Evolutionary conservation across 2,797 vertebrate genomes (phyloP).

Genomic region (Microchirus variegatus): DNA sequence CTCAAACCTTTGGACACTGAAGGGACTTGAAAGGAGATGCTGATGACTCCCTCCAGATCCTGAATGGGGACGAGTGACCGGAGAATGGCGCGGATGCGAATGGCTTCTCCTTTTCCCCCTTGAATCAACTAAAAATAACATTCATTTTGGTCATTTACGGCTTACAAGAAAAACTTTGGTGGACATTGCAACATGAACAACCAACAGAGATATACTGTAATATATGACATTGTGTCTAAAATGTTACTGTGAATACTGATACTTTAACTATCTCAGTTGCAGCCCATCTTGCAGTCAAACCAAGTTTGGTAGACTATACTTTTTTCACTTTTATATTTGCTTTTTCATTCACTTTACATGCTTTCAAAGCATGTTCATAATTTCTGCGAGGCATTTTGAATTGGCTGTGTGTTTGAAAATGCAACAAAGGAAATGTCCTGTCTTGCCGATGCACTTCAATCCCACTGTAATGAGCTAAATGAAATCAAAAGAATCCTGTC

Average conservation of each 20-base stretch:
- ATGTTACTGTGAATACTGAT: too few relatives aligned
- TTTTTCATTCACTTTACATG: too few relatives aligned
- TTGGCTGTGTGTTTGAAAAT: neutral
- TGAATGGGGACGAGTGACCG: conserved; percentile 91
- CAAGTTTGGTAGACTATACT: too few relatives aligned
- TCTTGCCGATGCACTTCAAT: neutral
- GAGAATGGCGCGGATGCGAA: conserved; percentile 92
- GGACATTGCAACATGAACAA: neutral
- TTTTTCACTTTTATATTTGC: too few relatives aligned
- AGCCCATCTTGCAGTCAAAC: too few relatives aligned
- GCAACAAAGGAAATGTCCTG: neutral
- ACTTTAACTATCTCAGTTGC: too few relatives aligned
- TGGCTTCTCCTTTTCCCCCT: conserved; percentile 92
- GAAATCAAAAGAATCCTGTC: neutral
- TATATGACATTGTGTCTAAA: neutral
- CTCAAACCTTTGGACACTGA: conserved; percentile 87
- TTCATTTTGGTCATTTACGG: neutral
- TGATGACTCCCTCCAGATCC: conserved; percentile 93
- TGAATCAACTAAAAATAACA: conserved; percentile 87
- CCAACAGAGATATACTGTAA: neutral
- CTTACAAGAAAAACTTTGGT: neutral
- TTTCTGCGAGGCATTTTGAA: neutral
- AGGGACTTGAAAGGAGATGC: conserved; percentile 90
- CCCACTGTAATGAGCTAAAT: neutral
- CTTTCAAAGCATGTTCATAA: neutral